These are phyloP conservation scores for Trachelus stipa DNA, from an alignment of 2,888 invertebrate species.

Conservation along the genomic window DNA sequence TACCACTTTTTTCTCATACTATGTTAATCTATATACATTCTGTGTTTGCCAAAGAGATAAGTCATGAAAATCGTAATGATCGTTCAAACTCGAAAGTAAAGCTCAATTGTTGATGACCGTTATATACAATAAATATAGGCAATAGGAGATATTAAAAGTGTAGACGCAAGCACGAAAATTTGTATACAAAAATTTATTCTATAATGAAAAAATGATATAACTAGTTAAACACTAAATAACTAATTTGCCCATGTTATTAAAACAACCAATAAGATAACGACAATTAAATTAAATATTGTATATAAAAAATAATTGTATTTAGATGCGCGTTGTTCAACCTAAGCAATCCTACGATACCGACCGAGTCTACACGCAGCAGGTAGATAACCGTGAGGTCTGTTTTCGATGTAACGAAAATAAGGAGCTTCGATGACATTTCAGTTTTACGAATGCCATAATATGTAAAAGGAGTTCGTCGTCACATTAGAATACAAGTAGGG, in stretches of 20 bases:
- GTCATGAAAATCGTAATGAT: background rate
- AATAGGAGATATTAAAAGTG: background rate
- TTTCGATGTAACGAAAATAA: background rate
- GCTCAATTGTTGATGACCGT: background rate
- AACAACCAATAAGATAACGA: background rate
- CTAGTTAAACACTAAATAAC: background rate
- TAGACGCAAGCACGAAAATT: background rate
- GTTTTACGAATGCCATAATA: background rate
- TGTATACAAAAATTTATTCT: background rate
- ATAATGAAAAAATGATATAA: background rate
- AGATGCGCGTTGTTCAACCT: background rate
- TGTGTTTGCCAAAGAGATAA: background rate
- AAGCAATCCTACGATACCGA: background rate
- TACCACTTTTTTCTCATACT: background rate
- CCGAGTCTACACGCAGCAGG: background rate
- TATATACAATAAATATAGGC: background rate
- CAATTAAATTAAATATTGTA: background rate
- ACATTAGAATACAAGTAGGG: background rate
- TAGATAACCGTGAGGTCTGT: background rate
- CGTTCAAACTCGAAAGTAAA: background rate
- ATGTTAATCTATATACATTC: background rate
- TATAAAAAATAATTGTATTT: background rate
- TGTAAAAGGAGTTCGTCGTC: background rate
- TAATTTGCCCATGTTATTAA: background rate
- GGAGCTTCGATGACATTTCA: background rate